These are phyloP conservation scores for Acromyrmex heyeri DNA, from an alignment of 1,140 invertebrate species.

Conservation along the genomic window DNA sequence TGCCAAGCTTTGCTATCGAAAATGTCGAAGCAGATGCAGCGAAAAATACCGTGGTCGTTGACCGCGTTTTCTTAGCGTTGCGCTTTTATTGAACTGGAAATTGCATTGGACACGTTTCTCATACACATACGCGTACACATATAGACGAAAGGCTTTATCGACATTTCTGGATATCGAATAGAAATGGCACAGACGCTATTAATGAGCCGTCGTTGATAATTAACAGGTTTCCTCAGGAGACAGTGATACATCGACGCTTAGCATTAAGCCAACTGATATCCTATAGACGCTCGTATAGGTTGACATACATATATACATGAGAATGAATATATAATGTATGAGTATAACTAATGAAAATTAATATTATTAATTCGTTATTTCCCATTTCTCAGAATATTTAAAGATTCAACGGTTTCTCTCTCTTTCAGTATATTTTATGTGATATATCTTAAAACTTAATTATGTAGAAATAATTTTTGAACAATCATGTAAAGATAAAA, in stretches of 20 bases:
- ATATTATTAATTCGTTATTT: not conserved
- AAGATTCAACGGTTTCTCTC: not conserved
- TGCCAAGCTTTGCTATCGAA: slow-evolving; percentile 18
- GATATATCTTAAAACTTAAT: not conserved
- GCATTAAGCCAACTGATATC: slow-evolving; percentile 29
- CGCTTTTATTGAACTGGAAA: slow-evolving; percentile 41
- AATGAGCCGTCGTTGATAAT: slow-evolving; percentile 35
- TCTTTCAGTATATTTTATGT: not conserved
- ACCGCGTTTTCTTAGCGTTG: slow-evolving; percentile 44
- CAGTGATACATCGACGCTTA: slow-evolving; percentile 22
- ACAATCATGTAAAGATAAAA: not conserved
- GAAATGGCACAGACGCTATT: slow-evolving; percentile 45
- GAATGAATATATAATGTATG: not conserved
- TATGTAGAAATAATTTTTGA: not conserved
- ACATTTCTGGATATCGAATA: slow-evolving; percentile 42
- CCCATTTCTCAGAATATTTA: not conserved
- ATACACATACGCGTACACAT: not conserved
- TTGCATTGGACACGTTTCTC: slow-evolving; percentile 8
- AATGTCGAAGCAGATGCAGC: slow-evolving; percentile 37
- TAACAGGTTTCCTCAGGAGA: slow-evolving; percentile 47
- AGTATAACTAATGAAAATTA: slow-evolving; percentile 4
- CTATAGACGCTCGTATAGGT: not conserved
- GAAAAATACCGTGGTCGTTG: slow-evolving; percentile 44
- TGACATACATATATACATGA: not conserved
- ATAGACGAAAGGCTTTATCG: slow-evolving; percentile 26